Evolutionary conservation across 2,113 vertebrate species (phyloP), one percentile per base, ranked within the genome.

Genomic region (Ascaphus truei): DNA sequence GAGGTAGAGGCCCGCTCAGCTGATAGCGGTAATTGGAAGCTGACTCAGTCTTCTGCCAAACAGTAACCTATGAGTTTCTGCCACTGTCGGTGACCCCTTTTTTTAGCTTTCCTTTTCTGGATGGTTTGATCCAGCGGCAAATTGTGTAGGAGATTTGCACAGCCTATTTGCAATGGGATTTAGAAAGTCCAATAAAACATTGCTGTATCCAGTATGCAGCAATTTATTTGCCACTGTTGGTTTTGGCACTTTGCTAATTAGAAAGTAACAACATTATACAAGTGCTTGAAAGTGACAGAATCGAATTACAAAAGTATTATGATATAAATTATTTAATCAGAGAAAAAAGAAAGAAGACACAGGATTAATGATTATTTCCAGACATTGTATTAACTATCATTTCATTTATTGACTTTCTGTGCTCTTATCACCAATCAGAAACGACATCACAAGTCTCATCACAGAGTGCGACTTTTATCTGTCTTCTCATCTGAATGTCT

Each of bases 401-500:
- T 73, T 77, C 67, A 83, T 81, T 78, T 72, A 83, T 85, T 84
- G 83, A 79, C 66, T 83, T 84, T 55, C 79, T 80, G 61, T 0
- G 0, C 63, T 77, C 67, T 71, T 69, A 80, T 79, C 75, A 82
- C 78, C 77, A 80, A 80, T 83, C 71, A 81, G 79, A 79, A 83
- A 29, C 69, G 75, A 58, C 71, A 76, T 66, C 36, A 76, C 74
- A 79, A 83, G 77, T 76, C 68, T 80, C 79, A 84, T 77, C 80
- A 81, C 77, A 80, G 83, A 78, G 73, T 77, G 77, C 74, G 68
- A 80, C 80, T 86, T 85, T 85, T 81, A 84, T 81, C 77, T 85
- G 72, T 82, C 78, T 13, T 7, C 18, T 39, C 52, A 71, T 59
- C 52, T 52, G 48, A 25, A 51, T 85, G 77, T 76, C 77, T 82